Percentiles rank a stretch among this genome's conserved stretches.
Conservation (phyloP, 1,140 invertebrate genomes). For the Chelonus insularis region DNA sequence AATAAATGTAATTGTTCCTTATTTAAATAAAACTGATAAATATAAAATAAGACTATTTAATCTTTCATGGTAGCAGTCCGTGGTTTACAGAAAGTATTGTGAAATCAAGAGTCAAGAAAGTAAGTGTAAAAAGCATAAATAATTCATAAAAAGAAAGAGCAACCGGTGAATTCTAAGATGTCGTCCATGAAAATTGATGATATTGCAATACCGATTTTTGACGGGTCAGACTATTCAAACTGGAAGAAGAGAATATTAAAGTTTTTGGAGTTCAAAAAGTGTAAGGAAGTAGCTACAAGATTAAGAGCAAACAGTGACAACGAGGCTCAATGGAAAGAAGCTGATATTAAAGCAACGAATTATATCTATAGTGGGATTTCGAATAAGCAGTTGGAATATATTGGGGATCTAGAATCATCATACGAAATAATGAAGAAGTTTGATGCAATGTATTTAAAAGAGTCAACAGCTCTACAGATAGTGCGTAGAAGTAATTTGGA, state of each 20-base stretch:
- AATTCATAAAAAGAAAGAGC: too few species aligned
- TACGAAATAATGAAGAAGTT: conserved; percentile 39
- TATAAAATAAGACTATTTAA: too few species aligned
- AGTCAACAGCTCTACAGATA: conserved; percentile 41
- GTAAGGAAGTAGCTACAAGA: conserved; percentile 21
- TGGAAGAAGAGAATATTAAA: conserved; percentile 32
- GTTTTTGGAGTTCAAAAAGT: conserved; percentile 37
- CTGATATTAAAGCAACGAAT: conserved; percentile 34
- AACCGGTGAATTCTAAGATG: too few species aligned
- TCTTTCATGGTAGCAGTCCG: too few species aligned
- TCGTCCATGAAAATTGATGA: conserved; percentile 12
- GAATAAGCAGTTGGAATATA: conserved; percentile 37
- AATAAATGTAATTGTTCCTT: too few species aligned
- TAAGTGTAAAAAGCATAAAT: too few species aligned
- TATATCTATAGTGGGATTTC: conserved; percentile 35
- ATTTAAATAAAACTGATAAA: too few species aligned
- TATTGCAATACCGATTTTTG: conserved; percentile 25
- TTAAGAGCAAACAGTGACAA: conserved; percentile 14
- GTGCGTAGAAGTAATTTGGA: conserved; percentile 34
- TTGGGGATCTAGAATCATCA: conserved; percentile 28
- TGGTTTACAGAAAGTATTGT: too few species aligned
- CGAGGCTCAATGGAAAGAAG: conserved; percentile 30
- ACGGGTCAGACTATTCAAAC: conserved; percentile 29
- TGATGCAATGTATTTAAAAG: conserved; percentile 37
- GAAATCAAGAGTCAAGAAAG: too few species aligned